Percentiles rank a stretch among this genome's conserved stretches.
These are phyloP conservation scores for Mormyrops attenuatus DNA, from an alignment of 2,797 vertebrate genomes.

Conservation along the genomic window DNA sequence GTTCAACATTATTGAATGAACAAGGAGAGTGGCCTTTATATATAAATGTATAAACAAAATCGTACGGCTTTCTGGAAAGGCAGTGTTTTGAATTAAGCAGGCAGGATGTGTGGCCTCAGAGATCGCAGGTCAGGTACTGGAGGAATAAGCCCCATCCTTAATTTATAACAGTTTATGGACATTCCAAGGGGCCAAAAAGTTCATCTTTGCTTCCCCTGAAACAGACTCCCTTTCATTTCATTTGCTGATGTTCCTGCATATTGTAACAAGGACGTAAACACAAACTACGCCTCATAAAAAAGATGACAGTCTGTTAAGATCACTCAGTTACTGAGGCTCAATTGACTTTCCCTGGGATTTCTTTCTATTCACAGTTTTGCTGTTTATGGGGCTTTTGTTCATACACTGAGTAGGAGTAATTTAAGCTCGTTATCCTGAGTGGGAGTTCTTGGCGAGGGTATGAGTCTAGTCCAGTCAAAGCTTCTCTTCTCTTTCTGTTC, in stretches of 20 bases:
- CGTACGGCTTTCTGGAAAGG: not conserved
- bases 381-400: slow-evolving; percentile 9
- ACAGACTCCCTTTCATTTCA: not conserved
- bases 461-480: slow-evolving; percentile 23
- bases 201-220: not conserved
- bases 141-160: not conserved
- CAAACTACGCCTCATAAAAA: not conserved
- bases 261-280: not conserved
- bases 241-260: not conserved
- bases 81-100: not conserved
- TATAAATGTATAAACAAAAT: not conserved
- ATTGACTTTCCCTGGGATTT: slow-evolving; percentile 14
- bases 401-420: not conserved
- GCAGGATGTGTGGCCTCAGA: not conserved
- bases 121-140: not conserved
- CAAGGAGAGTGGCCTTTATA: not conserved
- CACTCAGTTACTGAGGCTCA: not conserved
- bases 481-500: not conserved
- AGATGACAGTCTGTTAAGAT: not conserved
- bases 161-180: not conserved
- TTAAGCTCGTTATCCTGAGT: slow-evolving; percentile 32
- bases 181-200: not conserved
- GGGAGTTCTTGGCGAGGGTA: slow-evolving; percentile 41
- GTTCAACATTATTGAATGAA: not conserved
- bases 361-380: slow-evolving; percentile 14